phyloP scores from a whole-genome alignment of 2,888 invertebrate species.

The Diarsia dahlii region DNA sequence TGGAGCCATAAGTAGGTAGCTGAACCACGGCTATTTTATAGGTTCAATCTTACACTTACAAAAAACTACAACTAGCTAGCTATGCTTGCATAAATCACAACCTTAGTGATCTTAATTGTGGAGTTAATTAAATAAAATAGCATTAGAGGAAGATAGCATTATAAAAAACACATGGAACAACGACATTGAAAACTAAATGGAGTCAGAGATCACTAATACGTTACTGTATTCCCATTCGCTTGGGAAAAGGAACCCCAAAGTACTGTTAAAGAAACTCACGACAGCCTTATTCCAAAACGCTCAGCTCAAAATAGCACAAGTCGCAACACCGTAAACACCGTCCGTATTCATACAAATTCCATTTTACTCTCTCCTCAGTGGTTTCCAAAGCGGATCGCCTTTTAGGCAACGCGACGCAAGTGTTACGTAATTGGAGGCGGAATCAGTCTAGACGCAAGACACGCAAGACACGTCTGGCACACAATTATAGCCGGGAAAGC shows the following conservation, averaged over 20 bases:
- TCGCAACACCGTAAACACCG: background rate
- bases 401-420: constrained; percentile 39
- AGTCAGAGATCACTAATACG: too few species aligned
- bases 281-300: background rate
- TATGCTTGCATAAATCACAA: background rate
- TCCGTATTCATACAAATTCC: background rate
- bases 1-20: background rate
- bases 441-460: constrained; percentile 49
- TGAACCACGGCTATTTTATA: background rate
- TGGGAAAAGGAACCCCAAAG: background rate
- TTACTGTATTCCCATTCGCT: too few species aligned
- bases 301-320: background rate
- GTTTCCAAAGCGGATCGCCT: constrained; percentile 39
- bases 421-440: constrained; percentile 58
- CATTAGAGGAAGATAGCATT: background rate
- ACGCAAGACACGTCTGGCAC: constrained; percentile 44
- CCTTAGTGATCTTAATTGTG: background rate
- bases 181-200: too few species aligned
- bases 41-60: background rate
- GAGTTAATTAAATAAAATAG: background rate
- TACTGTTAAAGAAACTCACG: background rate
- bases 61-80: background rate
- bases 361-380: constrained; percentile 22
- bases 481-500: constrained; percentile 45
- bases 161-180: background rate